Evolutionary conservation across 2,797 vertebrate species (phyloP).

Genomic region (Pampus argenteus): DNA sequence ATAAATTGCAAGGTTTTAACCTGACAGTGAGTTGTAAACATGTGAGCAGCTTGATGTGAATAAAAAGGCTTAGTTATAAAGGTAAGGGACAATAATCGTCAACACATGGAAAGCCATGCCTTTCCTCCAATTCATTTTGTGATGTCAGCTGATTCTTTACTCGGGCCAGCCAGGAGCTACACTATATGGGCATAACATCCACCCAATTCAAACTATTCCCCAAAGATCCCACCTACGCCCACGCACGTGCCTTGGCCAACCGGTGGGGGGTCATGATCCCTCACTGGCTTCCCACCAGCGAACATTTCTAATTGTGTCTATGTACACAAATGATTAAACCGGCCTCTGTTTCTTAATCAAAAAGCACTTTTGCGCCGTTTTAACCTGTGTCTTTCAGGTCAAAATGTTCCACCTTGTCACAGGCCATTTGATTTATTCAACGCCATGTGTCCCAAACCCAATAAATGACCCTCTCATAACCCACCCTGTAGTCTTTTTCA

Average conservation of each 20-base stretch:
- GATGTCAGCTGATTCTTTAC: neutral
- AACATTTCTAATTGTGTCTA: conserved; percentile 8
- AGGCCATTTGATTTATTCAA: conserved; percentile 52
- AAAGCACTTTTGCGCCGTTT: neutral
- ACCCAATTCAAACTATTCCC: neutral
- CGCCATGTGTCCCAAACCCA: conserved; percentile 39
- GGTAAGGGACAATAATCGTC: too few species aligned
- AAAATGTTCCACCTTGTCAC: conserved; percentile 25
- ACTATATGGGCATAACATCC: neutral
- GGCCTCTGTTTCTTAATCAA: too few species aligned
- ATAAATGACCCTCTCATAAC: conserved; percentile 38
- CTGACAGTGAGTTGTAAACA: conserved; percentile 9
- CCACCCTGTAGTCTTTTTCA: conserved; percentile 23
- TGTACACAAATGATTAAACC: too few species aligned
- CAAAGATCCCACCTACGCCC: neutral
- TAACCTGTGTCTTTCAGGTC: conserved; percentile 19
- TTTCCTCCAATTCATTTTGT: too few species aligned
- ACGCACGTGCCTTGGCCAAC: neutral
- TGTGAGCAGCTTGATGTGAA: conserved; percentile 5
- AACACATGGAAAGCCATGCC: too few species aligned
- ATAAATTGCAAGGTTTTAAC: conserved; percentile 9
- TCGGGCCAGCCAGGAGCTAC: too few species aligned
- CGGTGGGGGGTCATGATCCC: neutral
- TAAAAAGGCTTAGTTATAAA: too few species aligned
- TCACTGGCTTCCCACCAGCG: conserved; percentile 5